These are phyloP conservation scores for Sebastes iracundus DNA, from an alignment of 2,797 vertebrate species.

Conservation along the genomic window DNA sequence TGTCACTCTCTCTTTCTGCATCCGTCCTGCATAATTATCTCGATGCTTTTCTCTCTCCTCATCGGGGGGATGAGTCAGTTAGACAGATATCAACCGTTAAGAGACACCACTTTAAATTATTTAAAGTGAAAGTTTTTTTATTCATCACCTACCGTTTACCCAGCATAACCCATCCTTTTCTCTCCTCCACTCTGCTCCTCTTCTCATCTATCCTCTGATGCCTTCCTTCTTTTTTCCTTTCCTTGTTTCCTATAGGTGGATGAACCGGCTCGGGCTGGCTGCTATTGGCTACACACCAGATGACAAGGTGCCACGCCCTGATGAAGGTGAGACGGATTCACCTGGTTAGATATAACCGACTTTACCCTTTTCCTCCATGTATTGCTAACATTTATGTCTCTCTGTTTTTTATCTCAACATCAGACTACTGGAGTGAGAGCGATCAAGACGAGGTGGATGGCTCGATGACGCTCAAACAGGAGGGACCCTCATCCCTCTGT, in stretches of 20 bases:
- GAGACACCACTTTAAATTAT: slow-evolving; percentile 49
- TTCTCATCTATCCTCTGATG: background rate
- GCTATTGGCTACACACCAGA: slow-evolving; percentile 91
- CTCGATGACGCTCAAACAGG: slow-evolving; percentile 90
- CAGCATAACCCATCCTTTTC: slow-evolving; percentile 6
- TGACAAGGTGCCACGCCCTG: slow-evolving; percentile 88
- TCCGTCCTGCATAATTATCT: slow-evolving; percentile 39
- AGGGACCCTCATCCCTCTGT: slow-evolving; percentile 85
- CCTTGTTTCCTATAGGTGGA: slow-evolving; percentile 82
- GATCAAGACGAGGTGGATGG: slow-evolving; percentile 90
- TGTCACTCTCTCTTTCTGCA: slow-evolving; percentile 30
- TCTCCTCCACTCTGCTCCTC: background rate
- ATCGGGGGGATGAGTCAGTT: slow-evolving; percentile 25
- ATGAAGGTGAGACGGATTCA: slow-evolving; percentile 84
- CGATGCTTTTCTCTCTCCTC: slow-evolving; percentile 35
- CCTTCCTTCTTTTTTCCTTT: background rate
- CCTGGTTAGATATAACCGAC: background rate
- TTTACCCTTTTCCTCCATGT: background rate
- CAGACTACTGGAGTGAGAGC: slow-evolving; percentile 95
- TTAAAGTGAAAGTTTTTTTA: slow-evolving; percentile 38
- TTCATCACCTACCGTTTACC: slow-evolving; percentile 43
- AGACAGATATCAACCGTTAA: slow-evolving; percentile 46
- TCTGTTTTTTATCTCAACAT: slow-evolving; percentile 14
- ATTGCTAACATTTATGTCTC: background rate
- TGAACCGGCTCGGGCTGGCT: slow-evolving; percentile 89